Evolutionary conservation across 2,797 vertebrate genomes (phyloP), one percentile per base, ranked within the genome.

Genomic region (Sciaenops ocellatus): DNA sequence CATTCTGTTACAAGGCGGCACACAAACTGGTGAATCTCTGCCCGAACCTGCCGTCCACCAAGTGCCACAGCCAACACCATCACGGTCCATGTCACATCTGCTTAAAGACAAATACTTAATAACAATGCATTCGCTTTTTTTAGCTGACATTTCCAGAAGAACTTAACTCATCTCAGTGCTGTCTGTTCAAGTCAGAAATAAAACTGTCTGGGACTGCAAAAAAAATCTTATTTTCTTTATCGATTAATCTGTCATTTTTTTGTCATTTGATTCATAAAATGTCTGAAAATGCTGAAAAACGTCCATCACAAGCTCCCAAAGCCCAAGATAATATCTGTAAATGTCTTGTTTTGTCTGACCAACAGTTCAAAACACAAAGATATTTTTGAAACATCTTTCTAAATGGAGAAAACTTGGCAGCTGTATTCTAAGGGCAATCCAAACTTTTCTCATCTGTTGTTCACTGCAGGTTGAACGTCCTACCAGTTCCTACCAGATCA

Each of bases 1-100:
- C 92, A 86, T 57, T 79, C 79, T 76, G 70, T 75, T 85, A 92
- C 90, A 81, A 89, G 80, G 69, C 63, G 18, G 84, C 71, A 60
- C 61, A n/a, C 38, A 51, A 69, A 55, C 63, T 12, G 69, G 78
- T 79, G 82, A 85, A 76, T 74, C 80, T 78, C 64, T 15, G 59
- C 46, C 75, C 81, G 80, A 78, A 51, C 68, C 76, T 61, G 81
- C 66, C 83, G 73, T 76, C 70, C 72, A 62, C 65, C n/a, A 22
- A 47, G 67, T 66, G 73, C 56, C 34, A 9, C 34, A 9, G 34
- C 34, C 34, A 9, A 44, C 38, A 22, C 57, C 56, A 74, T 81
- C 74, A 54, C 34, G 62, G 46, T n/a, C 9, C 26, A 22, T 24
- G 50, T 78, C 71, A 62, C 11, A 15, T 55, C 24, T 48, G 50